Evolutionary conservation across 2,113 vertebrate species (phyloP).

Genomic region (Octodon degus): DNA sequence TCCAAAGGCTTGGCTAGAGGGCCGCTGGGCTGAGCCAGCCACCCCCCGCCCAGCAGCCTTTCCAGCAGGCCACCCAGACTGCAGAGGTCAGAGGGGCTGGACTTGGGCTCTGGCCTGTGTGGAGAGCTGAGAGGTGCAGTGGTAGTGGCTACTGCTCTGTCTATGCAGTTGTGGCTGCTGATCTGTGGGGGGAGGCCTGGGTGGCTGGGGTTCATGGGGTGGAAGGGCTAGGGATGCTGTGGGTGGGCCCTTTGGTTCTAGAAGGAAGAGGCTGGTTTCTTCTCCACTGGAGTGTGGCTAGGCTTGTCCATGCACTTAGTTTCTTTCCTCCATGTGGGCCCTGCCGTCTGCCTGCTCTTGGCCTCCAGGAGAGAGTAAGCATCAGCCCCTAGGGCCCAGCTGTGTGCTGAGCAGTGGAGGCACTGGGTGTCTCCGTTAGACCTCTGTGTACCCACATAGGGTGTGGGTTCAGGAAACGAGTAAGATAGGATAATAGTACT

Average conservation of each 20-base stretch:
- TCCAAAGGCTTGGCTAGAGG: conserved; percentile 14
- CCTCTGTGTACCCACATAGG: not conserved
- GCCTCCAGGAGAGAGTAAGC: conserved; percentile 2
- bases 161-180: not conserved
- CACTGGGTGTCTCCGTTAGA: not conserved
- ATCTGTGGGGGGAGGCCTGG: conserved; percentile 1
- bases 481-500: not conserved
- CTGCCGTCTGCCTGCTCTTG: not conserved
- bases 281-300: not conserved
- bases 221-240: not conserved
- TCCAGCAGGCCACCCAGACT: conserved; percentile 53
- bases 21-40: not conserved
- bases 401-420: not conserved
- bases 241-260: not conserved
- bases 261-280: not conserved
- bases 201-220: not conserved
- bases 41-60: not conserved
- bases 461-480: not conserved
- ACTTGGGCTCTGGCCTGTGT: not conserved
- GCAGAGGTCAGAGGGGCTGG: conserved; percentile 2
- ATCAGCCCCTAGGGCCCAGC: not conserved
- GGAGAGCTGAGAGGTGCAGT: not conserved
- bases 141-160: not conserved
- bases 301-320: not conserved
- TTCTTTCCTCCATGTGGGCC: not conserved